Conservation (phyloP, 1,140 invertebrate species). For the Rhynchophorus ferrugineus region DNA sequence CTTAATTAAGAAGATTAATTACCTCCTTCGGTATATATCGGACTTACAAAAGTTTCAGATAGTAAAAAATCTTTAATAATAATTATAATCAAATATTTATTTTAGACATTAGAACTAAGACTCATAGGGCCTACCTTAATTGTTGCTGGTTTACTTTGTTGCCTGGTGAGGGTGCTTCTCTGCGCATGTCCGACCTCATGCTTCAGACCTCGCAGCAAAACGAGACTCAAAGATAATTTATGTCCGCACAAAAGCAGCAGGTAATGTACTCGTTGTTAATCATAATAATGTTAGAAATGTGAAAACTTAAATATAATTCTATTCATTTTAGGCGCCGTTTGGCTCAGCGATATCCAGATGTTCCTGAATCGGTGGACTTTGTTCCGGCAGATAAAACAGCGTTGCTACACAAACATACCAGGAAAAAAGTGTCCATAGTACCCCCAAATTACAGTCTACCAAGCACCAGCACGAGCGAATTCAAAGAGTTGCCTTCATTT, state of each 20-base stretch:
- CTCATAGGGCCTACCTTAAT: slow-evolving; percentile 69
- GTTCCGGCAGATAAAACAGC: slow-evolving; percentile 29
- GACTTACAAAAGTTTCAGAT: too few species aligned
- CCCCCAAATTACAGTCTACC: slow-evolving; percentile 34
- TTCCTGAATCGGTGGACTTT: slow-evolving; percentile 21
- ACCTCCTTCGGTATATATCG: too few species aligned
- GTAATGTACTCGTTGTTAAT: background rate
- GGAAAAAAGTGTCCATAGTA: slow-evolving; percentile 40
- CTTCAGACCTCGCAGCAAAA: slow-evolving; percentile 34
- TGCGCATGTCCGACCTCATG: slow-evolving; percentile 47
- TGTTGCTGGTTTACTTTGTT: slow-evolving; percentile 49
- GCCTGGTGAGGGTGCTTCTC: slow-evolving; percentile 50
- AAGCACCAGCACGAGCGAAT: slow-evolving; percentile 33
- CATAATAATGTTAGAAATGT: background rate
- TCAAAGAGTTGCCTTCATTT: slow-evolving; percentile 28
- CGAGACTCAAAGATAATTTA: slow-evolving; percentile 34
- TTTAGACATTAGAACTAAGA: slow-evolving; percentile 62
- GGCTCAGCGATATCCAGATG: slow-evolving; percentile 15
- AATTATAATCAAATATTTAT: background rate
- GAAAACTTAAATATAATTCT: background rate
- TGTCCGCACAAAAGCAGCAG: slow-evolving; percentile 32
- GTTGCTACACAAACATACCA: slow-evolving; percentile 26
- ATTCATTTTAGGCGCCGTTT: slow-evolving; percentile 10
- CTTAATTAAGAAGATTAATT: too few species aligned
- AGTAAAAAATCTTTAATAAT: too few species aligned